Evolutionary conservation across 2,113 vertebrate genomes (phyloP).

Genomic region (Gambusia holbrooki): DNA sequence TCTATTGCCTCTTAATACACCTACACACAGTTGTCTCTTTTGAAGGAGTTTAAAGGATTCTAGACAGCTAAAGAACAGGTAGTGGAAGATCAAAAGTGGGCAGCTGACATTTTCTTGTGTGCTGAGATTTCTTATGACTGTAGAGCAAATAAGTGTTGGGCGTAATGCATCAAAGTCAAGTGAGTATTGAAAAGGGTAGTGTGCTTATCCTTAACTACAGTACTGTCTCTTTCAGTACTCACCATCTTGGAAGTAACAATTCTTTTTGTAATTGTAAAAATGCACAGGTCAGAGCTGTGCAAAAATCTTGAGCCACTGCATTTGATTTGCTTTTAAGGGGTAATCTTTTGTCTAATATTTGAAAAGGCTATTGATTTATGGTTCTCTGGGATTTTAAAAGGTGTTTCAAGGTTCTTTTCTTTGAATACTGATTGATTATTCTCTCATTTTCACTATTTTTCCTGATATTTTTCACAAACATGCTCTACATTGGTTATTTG

Average conservation of each 20-base stretch:
- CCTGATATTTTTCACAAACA: background rate
- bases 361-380: background rate
- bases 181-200: background rate
- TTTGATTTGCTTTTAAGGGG: background rate
- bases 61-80: slow-evolving; percentile 26
- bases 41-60: slow-evolving; percentile 27
- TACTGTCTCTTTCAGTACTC: background rate
- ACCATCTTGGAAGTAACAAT: background rate
- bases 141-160: slow-evolving; percentile 5
- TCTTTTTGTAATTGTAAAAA: background rate
- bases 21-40: slow-evolving; percentile 24
- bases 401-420: background rate
- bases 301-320: background rate
- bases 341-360: background rate
- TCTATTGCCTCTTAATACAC: slow-evolving; percentile 31
- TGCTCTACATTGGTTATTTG: background rate
- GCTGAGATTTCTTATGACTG: slow-evolving; percentile 19
- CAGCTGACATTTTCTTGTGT: slow-evolving; percentile 33
- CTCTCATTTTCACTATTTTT: background rate
- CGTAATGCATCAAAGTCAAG: slow-evolving; percentile 8
- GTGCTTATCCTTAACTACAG: background rate
- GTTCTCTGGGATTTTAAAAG: background rate
- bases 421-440: background rate
- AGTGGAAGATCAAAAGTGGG: slow-evolving; percentile 35
- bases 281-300: background rate